Conservation (phyloP, 2,797 vertebrate species). For the Distichodus sexfasciatus region DNA sequence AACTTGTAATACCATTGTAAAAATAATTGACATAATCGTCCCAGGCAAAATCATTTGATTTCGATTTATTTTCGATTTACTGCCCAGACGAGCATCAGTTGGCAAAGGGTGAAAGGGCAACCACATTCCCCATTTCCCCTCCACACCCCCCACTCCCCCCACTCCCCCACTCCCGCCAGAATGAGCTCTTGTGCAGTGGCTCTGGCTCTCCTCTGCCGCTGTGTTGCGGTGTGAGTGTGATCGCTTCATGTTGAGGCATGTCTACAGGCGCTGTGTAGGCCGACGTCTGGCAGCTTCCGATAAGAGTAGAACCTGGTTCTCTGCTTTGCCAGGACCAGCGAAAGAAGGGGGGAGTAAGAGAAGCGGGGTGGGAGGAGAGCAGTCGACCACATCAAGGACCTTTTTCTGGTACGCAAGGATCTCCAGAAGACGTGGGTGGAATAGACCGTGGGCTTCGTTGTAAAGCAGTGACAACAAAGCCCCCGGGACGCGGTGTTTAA, state of each 20-base stretch:
- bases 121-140: no score
- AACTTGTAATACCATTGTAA: no score
- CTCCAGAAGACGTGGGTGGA: constrained; percentile 25
- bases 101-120: no score
- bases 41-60: no score
- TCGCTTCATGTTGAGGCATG: constrained; percentile 65
- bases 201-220: constrained; percentile 44
- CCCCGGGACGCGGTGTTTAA: constrained; percentile 27
- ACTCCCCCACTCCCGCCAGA: constrained; percentile 2
- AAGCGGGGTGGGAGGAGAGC: constrained; percentile 6
- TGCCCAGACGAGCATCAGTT: no score
- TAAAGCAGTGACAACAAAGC: constrained; percentile 18
- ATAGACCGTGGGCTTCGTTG: constrained; percentile 3
- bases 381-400: constrained; percentile 46
- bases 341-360: no score
- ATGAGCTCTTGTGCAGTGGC: constrained; percentile 19
- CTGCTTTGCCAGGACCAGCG: constrained; percentile 23
- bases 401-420: constrained; percentile 33
- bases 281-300: constrained; percentile 74
- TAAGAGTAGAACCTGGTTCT: constrained; percentile 60
- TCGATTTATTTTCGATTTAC: no score
- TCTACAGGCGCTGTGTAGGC: constrained; percentile 72
- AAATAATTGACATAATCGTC: no score
- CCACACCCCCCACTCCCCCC: no score
- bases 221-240: constrained; percentile 36